Percentiles rank a stretch among this genome's conserved stretches.
Evolutionary conservation across 2,113 vertebrate species (phyloP).

Genomic region (Anarhynchus alexandrinus): DNA sequence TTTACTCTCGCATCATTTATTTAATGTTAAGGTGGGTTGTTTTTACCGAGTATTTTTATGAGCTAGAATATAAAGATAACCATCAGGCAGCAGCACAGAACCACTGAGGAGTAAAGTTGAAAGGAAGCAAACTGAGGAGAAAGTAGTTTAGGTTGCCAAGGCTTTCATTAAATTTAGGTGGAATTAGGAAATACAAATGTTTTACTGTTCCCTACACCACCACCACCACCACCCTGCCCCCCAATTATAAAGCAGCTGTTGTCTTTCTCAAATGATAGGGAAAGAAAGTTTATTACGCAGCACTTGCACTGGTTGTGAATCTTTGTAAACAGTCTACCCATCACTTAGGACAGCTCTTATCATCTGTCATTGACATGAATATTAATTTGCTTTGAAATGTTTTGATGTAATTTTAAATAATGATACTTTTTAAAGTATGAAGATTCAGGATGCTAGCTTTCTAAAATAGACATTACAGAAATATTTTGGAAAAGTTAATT

Average conservation of each 20-base stretch:
- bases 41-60: neutral
- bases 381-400: neutral
- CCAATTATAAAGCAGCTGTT: neutral
- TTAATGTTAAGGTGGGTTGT: neutral
- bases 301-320: neutral
- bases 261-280: neutral
- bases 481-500: neutral
- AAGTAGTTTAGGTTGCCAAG: neutral
- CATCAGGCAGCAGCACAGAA: slow-evolving; percentile 3
- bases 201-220: neutral
- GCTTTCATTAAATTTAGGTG: neutral
- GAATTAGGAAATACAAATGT: neutral
- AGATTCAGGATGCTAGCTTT: neutral
- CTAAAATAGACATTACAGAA: neutral
- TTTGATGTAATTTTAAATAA: neutral
- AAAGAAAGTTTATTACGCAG: neutral
- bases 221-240: too few species aligned
- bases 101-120: neutral
- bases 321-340: neutral
- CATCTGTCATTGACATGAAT: neutral
- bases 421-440: neutral
- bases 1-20: neutral
- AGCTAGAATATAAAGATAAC: neutral
- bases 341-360: neutral
- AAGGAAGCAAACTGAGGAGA: neutral